These are phyloP conservation scores for Yasuhikotakia modesta DNA, from an alignment of 2,797 vertebrate species.

Conservation along the genomic window DNA sequence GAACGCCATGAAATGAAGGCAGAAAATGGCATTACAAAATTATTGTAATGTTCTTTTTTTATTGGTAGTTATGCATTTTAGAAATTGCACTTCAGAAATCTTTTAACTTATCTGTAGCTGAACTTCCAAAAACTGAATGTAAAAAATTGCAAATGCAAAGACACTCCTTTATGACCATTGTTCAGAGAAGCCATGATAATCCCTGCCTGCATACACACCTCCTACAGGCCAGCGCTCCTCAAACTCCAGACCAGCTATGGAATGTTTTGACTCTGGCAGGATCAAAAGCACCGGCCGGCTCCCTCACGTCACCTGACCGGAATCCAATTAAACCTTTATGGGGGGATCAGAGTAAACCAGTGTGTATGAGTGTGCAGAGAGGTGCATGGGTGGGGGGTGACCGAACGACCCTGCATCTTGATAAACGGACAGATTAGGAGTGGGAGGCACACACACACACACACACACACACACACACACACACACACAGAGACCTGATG, in stretches of 20 bases:
- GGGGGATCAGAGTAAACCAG: constrained; percentile 68
- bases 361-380: constrained; percentile 11
- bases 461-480: constrained; percentile 12
- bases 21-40: neutral
- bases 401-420: constrained; percentile 12
- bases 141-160: neutral
- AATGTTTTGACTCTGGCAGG: constrained; percentile 66
- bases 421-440: constrained; percentile 24
- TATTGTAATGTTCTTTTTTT: neutral
- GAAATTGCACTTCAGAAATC: neutral
- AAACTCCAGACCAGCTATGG: constrained; percentile 63
- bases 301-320: constrained; percentile 76
- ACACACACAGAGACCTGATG: constrained; percentile 36
- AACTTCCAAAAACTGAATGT: neutral
- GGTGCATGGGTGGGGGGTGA: neutral
- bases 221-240: constrained; percentile 12
- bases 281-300: constrained; percentile 72
- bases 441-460: neutral
- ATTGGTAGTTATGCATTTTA: too few relatives aligned
- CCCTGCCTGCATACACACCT: constrained; percentile 12
- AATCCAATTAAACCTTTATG: constrained; percentile 80
- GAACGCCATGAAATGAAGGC: neutral
- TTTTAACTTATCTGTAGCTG: neutral
- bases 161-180: neutral
- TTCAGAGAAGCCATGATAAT: neutral